phyloP scores from a whole-genome alignment of 2,113 vertebrate species.

The Bubo bubo region DNA sequence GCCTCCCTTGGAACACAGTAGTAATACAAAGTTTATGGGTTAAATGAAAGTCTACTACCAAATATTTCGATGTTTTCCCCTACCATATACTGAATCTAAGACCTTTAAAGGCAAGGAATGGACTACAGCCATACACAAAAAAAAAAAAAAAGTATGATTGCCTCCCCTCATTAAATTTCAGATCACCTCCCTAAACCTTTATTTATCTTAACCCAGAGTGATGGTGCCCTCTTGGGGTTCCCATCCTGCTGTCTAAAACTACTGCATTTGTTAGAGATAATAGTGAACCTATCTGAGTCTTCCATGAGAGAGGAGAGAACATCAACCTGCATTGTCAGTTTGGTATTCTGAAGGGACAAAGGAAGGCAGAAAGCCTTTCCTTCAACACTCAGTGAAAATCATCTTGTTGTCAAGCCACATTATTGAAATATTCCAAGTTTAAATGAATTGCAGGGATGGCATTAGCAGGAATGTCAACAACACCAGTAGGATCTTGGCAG shows the following conservation, averaged over 20 bases:
- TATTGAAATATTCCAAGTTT: not conserved
- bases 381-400: not conserved
- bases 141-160: not conserved
- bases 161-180: not conserved
- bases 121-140: not conserved
- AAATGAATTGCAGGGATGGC: constrained; percentile 1
- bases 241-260: not conserved
- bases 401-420: not conserved
- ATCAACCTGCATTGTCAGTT: not conserved
- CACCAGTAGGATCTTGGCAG: not conserved
- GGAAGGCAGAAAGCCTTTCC: not conserved
- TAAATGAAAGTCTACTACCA: not conserved
- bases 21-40: not conserved
- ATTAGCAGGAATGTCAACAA: constrained; percentile 36
- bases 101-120: not conserved
- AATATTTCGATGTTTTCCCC: not conserved
- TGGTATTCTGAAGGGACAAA: not conserved
- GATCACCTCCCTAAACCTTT: not conserved
- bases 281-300: not conserved
- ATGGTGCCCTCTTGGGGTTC: not conserved
- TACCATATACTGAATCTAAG: not conserved
- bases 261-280: not conserved
- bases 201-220: not conserved
- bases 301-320: not conserved
- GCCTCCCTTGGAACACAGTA: not conserved